Percentiles rank a stretch among this genome's conserved stretches.
Evolutionary conservation across 2,113 vertebrate genomes (phyloP).

Genomic region (Indicator maculatus): DNA sequence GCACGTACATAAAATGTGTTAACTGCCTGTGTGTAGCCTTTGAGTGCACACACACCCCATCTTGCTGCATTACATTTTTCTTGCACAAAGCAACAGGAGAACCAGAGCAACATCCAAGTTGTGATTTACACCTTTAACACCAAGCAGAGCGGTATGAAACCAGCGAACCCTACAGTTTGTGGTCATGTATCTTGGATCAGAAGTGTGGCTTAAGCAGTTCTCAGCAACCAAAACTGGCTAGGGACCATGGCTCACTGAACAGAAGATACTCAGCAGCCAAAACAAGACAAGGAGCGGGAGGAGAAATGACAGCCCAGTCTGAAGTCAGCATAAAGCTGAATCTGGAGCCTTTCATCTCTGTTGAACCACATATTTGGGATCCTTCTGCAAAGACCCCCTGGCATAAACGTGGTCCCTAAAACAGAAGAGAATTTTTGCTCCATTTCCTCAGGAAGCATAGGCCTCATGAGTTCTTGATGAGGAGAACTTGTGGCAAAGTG

Average conservation of each 20-base stretch:
- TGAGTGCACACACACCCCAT: not conserved
- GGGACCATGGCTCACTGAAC: not conserved
- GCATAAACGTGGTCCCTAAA: constrained; percentile 6
- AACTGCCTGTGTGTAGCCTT: not conserved
- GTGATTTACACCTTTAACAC: not conserved
- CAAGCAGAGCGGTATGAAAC: not conserved
- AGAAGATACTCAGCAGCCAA: not conserved
- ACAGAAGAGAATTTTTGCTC: constrained; percentile 14
- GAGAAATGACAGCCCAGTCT: not conserved
- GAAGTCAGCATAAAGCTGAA: not conserved
- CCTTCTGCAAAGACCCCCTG: not conserved
- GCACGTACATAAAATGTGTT: not conserved
- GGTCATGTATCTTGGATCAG: not conserved
- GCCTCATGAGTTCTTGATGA: not conserved
- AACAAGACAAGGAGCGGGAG: not conserved
- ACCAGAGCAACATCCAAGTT: not conserved
- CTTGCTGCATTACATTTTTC: not conserved
- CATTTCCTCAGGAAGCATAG: constrained; percentile 49
- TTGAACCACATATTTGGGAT: not conserved
- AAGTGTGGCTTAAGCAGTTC: not conserved
- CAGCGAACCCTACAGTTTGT: not conserved
- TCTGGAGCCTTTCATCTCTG: not conserved
- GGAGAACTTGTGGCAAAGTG: constrained; percentile 4
- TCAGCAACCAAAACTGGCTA: not conserved
- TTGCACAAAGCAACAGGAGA: not conserved